These are phyloP conservation scores for Clunio marinus DNA, from an alignment of 2,888 invertebrate genomes.

Conservation along the genomic window DNA sequence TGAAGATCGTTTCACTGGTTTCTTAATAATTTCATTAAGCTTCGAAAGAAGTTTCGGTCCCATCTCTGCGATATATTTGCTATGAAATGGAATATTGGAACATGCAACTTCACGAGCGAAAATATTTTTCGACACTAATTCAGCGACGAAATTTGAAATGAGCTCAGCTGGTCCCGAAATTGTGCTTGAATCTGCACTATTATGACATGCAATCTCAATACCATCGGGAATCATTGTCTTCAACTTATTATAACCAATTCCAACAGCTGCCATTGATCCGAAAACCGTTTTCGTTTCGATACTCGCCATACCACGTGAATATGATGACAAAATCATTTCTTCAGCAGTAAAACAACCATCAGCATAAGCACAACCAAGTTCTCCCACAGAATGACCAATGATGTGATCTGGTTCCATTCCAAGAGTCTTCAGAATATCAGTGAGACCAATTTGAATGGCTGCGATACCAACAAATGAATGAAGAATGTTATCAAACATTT, in stretches of 20 bases:
- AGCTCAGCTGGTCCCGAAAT: conserved; percentile 78
- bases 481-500: conserved; percentile 61
- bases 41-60: conserved; percentile 64
- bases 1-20: conserved; percentile 62
- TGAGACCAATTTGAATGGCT: conserved; percentile 60
- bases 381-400: conserved; percentile 90
- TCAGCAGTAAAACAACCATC: conserved; percentile 86
- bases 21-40: conserved; percentile 60
- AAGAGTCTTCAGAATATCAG: conserved; percentile 59
- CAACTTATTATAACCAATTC: conserved; percentile 59
- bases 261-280: conserved; percentile 88
- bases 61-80: conserved; percentile 69
- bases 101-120: conserved; percentile 81
- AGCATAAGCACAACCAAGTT: conserved; percentile 91
- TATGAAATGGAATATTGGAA: conserved; percentile 86
- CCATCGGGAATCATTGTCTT: conserved; percentile 63
- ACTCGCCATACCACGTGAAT: conserved; percentile 74
- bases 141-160: conserved; percentile 62
- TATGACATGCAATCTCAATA: conserved; percentile 84
- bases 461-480: conserved; percentile 72
- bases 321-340: conserved; percentile 79
- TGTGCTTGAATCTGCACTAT: conserved; percentile 78
- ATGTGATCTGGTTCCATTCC: conserved; percentile 68
- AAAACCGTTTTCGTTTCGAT: conserved; percentile 64
- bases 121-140: conserved; percentile 64